Base-by-base conservation (phyloP, 2,113 vertebrate species). In the Lepus europaeus region DNA sequence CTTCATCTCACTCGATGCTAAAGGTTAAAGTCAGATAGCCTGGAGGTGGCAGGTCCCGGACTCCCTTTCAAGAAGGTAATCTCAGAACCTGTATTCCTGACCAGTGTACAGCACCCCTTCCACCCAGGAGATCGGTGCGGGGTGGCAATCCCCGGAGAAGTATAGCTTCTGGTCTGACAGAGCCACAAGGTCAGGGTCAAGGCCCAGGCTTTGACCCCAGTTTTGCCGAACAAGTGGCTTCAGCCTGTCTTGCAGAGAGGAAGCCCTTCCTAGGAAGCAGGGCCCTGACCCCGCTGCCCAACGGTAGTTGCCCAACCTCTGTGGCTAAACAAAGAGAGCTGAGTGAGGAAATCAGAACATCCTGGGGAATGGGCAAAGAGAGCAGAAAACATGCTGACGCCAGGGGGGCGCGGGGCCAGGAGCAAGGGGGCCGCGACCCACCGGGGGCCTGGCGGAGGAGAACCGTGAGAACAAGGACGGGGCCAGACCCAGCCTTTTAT, bases 321-420 rank as follows among this genome's bases (percentile, higher is more conserved):
- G 79, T n/a, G 27, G 94, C 89, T 94, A 31, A 92, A 90, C 59
- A 78, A 76, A 88, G 85, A 92, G 31, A 33, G 56, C 73, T 11
- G 59, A 36, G 73, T 93, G 95, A 95, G 72, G 90, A 96, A 97
- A 95, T 89, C 53, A 81, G 77, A 68, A 90, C 92, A 64, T 64
- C 68, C 66, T 92, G 85, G 82, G 69, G 68, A 84, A 33, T 1
- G 66, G 80, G 13, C 49, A 76, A 16, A 92, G 87, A 91, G 91
- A 45, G n/a, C 70, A 93, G 94, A 72, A 82, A 87, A 39, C 61
- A 8, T 0, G 1, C n/a, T 11, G 7, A 74, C 0, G 22, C 51
- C n/a, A 5, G 2, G 11, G n/a, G 73, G 20, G 14, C 36, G 2
- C 4, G 29, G 45, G 51, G 79, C 66, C 6, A 39, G 59, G 27